Base-by-base conservation (phyloP, 1,140 invertebrate species). In the Drosophila parabipectinata region DNA sequence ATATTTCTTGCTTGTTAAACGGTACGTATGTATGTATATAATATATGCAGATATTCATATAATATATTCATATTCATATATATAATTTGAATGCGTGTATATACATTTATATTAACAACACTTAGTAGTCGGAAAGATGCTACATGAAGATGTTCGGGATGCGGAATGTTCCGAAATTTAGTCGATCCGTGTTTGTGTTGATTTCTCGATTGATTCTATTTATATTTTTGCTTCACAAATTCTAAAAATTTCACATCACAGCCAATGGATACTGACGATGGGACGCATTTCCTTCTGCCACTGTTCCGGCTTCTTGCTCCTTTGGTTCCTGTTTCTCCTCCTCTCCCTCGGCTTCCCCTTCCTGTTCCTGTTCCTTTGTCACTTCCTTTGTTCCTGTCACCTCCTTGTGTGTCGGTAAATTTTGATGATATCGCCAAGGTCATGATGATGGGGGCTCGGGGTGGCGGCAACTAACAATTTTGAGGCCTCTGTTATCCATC, bases 401-500 rank as follows among this genome's bases (percentile, higher is more conserved):
- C 52, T 58, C 32, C 55, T 59, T 15, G 62, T 10, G 54, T 51
- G 30, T n/a, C 28, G 76, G 59, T 67, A 44, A 39, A 51, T 71
- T 54, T 53, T 14, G 48, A 37, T 75, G 58, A 41, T 52, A 41
- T 44, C 52, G 52, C 21, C 34, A n/a, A 37, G 34, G 34, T 37
- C 34, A 37, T 37, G 12, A 37, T 61, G 41, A 18, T 10, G 14
- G 41, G 5, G 47, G 30, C 53, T 69, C 41, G 51, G 57, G 47
- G 50, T 73, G 41, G 56, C 67, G 39, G 47, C 54, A 58, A 67
- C 72, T 90, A 91, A 88, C 90, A 91, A 59, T 88, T 90, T 39
- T 67, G 61, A 64, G 77, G 67, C 75, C 85, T 83, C 75, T 92
- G 91, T 91, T 92, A 92, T 92, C 91, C 91, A 91, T 92, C 91